phyloP scores from a whole-genome alignment of 2,888 invertebrate genomes.

The Mesopsocus fuscifrons region DNA sequence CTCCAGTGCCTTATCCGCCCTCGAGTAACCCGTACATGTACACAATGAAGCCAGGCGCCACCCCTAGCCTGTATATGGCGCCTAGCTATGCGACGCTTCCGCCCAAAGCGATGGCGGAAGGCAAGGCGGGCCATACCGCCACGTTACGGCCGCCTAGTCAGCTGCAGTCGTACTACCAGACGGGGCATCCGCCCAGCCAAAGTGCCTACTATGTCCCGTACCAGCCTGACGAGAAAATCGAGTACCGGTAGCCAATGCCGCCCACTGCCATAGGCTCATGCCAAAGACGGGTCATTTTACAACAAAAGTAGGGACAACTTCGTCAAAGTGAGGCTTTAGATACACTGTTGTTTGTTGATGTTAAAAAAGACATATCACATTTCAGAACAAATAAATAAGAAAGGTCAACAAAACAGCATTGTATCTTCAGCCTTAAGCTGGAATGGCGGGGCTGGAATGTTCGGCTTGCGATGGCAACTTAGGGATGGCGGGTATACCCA shows the following conservation, averaged over 20 bases:
- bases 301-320: no score
- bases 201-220: slow-evolving; percentile 9
- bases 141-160: slow-evolving; percentile 6
- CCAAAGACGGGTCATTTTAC: no score
- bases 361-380: no score
- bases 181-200: not conserved
- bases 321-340: no score
- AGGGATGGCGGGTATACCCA: no score
- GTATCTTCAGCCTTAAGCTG: no score
- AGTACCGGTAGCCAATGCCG: slow-evolving; percentile 9
- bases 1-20: slow-evolving; percentile 16
- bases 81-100: slow-evolving; percentile 4
- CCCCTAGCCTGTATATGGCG: slow-evolving; percentile 3
- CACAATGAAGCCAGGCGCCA: not conserved
- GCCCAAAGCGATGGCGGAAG: not conserved
- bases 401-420: no score
- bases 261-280: no score
- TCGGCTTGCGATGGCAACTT: no score
- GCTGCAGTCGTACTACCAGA: slow-evolving; percentile 5
- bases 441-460: no score
- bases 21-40: slow-evolving; percentile 14
- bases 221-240: slow-evolving; percentile 5
- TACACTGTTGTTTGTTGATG: no score
- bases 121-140: not conserved
- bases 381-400: no score